These are phyloP conservation scores for Nannoperca obscura DNA, from an alignment of 2,797 vertebrate genomes.

Conservation along the genomic window DNA sequence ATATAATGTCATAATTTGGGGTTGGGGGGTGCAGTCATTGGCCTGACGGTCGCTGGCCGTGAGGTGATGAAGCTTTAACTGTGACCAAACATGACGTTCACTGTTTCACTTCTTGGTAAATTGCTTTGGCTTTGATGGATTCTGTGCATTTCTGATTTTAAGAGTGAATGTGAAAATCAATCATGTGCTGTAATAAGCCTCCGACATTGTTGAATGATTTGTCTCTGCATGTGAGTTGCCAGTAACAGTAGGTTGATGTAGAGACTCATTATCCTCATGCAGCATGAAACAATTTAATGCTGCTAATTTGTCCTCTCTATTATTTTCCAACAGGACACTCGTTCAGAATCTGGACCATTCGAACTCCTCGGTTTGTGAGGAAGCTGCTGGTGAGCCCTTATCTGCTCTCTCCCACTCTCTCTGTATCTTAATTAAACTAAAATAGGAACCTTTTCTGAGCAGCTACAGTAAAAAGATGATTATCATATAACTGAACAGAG, in stretches of 20 bases:
- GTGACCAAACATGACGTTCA: neutral
- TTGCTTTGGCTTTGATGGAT: conserved; percentile 4
- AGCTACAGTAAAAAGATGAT: conserved; percentile 66
- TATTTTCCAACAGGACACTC: conserved; percentile 75
- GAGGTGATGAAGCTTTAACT: conserved; percentile 17
- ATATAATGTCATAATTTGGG: too few species aligned
- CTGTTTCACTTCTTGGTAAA: neutral
- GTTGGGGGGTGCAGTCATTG: too few species aligned
- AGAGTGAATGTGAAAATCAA: conserved; percentile 25
- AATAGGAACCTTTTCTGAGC: conserved; percentile 59
- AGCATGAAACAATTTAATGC: conserved; percentile 18
- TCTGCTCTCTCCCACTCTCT: conserved; percentile 54
- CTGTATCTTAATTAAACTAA: conserved; percentile 68
- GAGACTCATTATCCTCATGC: conserved; percentile 21
- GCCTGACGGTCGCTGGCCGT: neutral
- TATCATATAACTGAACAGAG: conserved; percentile 80
- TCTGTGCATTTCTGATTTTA: conserved; percentile 12
- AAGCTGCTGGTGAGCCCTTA: conserved; percentile 82
- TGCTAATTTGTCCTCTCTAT: conserved; percentile 52
- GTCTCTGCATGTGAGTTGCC: conserved; percentile 41
- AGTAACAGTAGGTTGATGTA: conserved; percentile 26
- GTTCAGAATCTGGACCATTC: conserved; percentile 86
- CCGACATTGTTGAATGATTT: conserved; percentile 26
- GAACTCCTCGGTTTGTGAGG: conserved; percentile 84
- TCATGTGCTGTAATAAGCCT: conserved; percentile 15